Evolutionary conservation across 2,888 invertebrate genomes (phyloP), one percentile per base, ranked within the genome.

Genomic region (Pollenia amentaria): DNA sequence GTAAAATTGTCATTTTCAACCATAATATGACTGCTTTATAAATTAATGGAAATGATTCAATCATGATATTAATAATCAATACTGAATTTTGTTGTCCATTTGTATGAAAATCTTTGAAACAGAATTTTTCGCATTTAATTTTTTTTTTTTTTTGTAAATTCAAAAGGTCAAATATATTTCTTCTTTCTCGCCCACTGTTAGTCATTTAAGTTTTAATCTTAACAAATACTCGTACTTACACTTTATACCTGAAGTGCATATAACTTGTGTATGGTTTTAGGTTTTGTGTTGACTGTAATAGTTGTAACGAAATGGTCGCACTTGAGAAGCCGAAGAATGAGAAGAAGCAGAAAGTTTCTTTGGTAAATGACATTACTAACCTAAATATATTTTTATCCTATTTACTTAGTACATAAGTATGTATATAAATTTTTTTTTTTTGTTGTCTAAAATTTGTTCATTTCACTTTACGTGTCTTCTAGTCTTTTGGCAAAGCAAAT

Each of bases 361-460:
- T 83, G 70, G 89, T 89, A 92, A 91, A 92, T 92, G 91, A 88
- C 89, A 90, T 91, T 92, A 92, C 91, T 92, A 91, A 91, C 91
- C 91, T 90, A 91, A 91, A 92, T 92, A 90, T 29, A 53, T 88
- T 89, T 89, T 90, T 88, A 84, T 87, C 55, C 77, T 73, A 81
- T 76, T 77, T 84, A 84, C 55, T 73, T 73, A 72, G 40, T 78
- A 75, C 3, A n/a, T 51, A 44, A 11, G 48, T 29, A 38, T 57
- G 8, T 14, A 0, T 51, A 1, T 75, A n/a, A 40, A 44, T 40
- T 51, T 29, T 18, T 75, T 11, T 29, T 60, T 42, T 55, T 64
- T 70, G 16, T 46, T 55, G 64, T 29, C n/a, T 42, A 14, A 18
- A 38, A 55, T 18, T 29, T 57, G 0, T 44, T 51, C 29, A n/a